Evolutionary conservation across 2,888 invertebrate genomes (phyloP).

Genomic region (Germaria angustata): DNA sequence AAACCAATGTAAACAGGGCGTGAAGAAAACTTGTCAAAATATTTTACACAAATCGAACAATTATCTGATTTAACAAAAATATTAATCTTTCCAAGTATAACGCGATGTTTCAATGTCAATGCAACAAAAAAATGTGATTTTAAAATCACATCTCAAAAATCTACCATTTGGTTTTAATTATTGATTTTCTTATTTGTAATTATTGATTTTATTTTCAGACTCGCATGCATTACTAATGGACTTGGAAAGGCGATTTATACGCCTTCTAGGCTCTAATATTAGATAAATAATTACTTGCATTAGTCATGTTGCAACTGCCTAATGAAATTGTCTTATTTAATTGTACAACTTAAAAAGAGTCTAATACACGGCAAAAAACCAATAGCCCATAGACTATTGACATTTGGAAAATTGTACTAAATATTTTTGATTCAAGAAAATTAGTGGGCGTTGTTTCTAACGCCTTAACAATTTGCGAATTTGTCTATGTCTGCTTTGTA

Average conservation of each 20-base stretch:
- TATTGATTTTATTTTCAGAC: not conserved
- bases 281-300: conserved; percentile 23
- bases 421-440: conserved; percentile 39
- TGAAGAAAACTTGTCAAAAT: conserved; percentile 50
- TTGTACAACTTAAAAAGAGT: not conserved
- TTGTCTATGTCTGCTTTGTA: not conserved
- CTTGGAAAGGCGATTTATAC: conserved; percentile 47
- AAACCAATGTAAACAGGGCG: conserved; percentile 11
- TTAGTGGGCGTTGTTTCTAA: conserved; percentile 63
- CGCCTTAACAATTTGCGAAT: conserved; percentile 62
- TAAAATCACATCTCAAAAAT: conserved; percentile 3
- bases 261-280: conserved; percentile 12
- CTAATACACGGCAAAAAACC: conserved; percentile 39
- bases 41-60: conserved; percentile 36
- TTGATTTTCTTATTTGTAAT: conserved; percentile 14
- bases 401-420: conserved; percentile 56
- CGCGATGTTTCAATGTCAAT: conserved; percentile 56
- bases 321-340: conserved; percentile 4
- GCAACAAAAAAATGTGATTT: not conserved
- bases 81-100: conserved; percentile 17
- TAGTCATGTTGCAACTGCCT: conserved; percentile 54
- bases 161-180: conserved; percentile 28
- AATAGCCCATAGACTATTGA: conserved; percentile 61
- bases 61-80: conserved; percentile 34
- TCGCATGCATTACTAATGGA: not conserved